These are phyloP conservation scores for Nymphicus hollandicus DNA, from an alignment of 2,113 vertebrate genomes.

Conservation along the genomic window DNA sequence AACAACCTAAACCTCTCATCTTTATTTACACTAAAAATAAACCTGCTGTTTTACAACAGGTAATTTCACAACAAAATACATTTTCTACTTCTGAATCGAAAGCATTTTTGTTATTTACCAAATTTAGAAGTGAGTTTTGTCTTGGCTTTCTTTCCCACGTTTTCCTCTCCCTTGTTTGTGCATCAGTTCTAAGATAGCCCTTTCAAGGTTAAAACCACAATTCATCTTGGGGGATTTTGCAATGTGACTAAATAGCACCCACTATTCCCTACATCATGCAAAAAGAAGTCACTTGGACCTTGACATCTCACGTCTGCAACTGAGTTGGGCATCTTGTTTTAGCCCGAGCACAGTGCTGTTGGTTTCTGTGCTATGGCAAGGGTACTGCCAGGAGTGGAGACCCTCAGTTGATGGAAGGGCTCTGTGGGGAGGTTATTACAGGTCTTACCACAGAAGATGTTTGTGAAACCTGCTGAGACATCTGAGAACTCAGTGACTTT, in stretches of 20 bases:
- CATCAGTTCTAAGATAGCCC: background rate
- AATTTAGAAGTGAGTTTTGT: background rate
- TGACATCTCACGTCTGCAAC: fast-evolving
- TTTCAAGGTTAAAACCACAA: background rate
- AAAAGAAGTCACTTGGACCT: background rate
- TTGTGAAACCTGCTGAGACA: background rate
- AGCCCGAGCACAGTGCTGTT: background rate
- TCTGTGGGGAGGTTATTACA: background rate
- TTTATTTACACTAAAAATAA: background rate
- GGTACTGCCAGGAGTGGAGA: fast-evolving
- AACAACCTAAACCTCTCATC: background rate
- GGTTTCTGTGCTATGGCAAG: background rate
- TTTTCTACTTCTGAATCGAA: background rate
- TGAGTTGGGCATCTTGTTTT: fast-evolving
- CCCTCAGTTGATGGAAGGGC: background rate
- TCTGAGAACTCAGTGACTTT: background rate
- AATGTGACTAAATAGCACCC: background rate
- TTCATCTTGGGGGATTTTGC: background rate
- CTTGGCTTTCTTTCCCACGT: background rate
- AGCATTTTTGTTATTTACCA: background rate
- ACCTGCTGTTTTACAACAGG: background rate
- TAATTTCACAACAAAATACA: background rate
- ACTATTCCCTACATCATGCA: fast-evolving
- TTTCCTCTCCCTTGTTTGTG: background rate
- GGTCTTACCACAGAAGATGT: background rate